Evolutionary conservation across 2,797 vertebrate genomes (phyloP).

Genomic region (Hoplostethus mediterraneus): DNA sequence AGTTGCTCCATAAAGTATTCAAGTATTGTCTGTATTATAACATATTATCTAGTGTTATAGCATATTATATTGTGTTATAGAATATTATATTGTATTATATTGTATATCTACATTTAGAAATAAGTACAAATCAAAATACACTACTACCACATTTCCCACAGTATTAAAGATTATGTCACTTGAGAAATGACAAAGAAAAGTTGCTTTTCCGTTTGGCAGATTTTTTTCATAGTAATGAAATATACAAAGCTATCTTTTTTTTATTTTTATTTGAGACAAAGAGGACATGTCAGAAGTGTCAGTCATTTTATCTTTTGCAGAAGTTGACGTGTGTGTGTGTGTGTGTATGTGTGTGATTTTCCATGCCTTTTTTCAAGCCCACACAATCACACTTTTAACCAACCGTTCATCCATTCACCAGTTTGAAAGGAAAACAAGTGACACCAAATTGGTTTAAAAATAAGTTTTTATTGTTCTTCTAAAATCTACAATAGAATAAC

Average conservation of each 20-base stretch:
- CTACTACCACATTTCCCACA: background rate
- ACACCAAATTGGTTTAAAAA: conserved; percentile 36
- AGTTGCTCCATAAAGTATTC: too few species aligned
- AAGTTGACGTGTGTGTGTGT: background rate
- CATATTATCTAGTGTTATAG: background rate
- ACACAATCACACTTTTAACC: background rate
- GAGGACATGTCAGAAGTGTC: background rate
- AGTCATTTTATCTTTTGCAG: background rate
- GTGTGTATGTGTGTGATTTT: background rate
- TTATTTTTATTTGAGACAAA: too few species aligned
- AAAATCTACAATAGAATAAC: background rate
- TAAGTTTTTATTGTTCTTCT: conserved; percentile 21
- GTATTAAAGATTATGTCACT: background rate
- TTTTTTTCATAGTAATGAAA: background rate
- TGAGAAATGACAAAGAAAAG: background rate
- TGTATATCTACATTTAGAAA: background rate
- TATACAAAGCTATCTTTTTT: too few species aligned
- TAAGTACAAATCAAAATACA: background rate
- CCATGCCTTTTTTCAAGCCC: background rate
- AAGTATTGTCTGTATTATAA: background rate
- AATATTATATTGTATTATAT: background rate
- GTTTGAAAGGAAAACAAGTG: conserved; percentile 28
- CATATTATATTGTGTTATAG: background rate
- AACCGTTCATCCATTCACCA: background rate
- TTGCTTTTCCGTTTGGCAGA: background rate